Evolutionary conservation across 2,113 vertebrate species (phyloP).

Genomic region (Mormyrus lacerda): DNA sequence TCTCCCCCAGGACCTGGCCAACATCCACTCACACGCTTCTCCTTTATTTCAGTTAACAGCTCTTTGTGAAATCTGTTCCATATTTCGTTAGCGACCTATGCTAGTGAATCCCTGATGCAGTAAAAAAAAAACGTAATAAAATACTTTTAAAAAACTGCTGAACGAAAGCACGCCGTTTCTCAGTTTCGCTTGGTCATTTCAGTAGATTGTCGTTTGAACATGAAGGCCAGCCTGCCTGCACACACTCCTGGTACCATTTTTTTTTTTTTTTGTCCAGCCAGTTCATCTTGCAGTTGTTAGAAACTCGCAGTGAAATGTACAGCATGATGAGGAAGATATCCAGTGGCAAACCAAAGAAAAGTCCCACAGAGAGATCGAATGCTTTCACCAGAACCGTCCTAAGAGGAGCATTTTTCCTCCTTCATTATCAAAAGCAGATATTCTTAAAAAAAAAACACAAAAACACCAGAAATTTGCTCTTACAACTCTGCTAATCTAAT

Average conservation of each 20-base stretch:
- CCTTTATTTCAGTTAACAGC: constrained; percentile 24
- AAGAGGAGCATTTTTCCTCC: constrained; percentile 34
- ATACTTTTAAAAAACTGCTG: constrained; percentile 25
- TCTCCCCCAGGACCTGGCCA: constrained; percentile 56
- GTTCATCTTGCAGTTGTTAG: constrained; percentile 47
- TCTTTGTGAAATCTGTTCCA: constrained; percentile 29
- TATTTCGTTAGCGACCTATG: constrained; percentile 36
- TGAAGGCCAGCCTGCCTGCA: constrained; percentile 59
- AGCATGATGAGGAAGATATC: constrained; percentile 52
- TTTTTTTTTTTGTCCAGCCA: constrained; percentile 28
- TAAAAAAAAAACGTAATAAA: constrained; percentile 43
- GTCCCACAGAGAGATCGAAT: constrained; percentile 27
- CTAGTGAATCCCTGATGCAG: constrained; percentile 47
- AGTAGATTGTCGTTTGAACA: constrained; percentile 71
- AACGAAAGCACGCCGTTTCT: constrained; percentile 38
- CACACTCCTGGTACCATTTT: constrained; percentile 34
- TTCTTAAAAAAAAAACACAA: constrained; percentile 45
- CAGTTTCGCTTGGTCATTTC: constrained; percentile 63
- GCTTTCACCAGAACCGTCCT: constrained; percentile 40
- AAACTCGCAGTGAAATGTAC: constrained; percentile 48
- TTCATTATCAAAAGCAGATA: constrained; percentile 56
- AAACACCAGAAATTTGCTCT: constrained; percentile 56
- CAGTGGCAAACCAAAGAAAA: constrained; percentile 54
- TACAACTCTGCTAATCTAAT: constrained; percentile 59
- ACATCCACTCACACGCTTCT: constrained; percentile 22